Percentiles rank a stretch among this genome's conserved stretches.
phyloP scores from a whole-genome alignment of 2,113 vertebrate genomes.

The Perognathus longimembris region DNA sequence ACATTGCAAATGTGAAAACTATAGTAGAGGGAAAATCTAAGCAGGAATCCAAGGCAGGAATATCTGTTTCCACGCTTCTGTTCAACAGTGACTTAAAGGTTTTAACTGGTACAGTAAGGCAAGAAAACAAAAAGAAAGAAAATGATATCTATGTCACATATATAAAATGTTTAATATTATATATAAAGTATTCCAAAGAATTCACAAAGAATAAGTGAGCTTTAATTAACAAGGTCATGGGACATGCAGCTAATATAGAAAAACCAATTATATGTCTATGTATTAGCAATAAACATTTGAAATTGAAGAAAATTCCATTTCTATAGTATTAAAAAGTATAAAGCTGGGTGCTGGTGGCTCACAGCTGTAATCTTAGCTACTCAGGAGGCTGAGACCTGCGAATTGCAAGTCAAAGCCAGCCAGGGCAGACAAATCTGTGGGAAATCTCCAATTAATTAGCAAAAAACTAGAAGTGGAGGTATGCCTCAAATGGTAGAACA shows the following conservation, averaged over 20 bases:
- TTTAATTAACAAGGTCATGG: background rate
- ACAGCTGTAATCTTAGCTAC: no score
- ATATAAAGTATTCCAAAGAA: background rate
- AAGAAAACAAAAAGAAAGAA: conserved; percentile 29
- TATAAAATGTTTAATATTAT: background rate
- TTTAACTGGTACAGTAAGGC: background rate
- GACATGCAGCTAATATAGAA: no score
- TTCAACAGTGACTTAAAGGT: background rate
- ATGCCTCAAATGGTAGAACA: no score
- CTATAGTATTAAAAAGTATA: background rate
- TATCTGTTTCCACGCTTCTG: background rate
- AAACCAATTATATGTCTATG: background rate
- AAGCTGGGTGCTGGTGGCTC: no score
- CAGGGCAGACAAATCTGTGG: no score
- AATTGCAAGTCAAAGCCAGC: no score
- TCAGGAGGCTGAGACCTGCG: no score
- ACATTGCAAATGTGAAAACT: background rate
- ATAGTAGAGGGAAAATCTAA: background rate
- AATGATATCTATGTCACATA: background rate
- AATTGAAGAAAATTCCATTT: background rate
- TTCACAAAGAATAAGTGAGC: background rate
- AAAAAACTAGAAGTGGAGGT: no score
- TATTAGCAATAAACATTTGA: conserved; percentile 3
- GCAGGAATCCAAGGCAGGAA: background rate
- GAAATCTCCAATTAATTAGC: no score